These are phyloP conservation scores for Eurosta solidaginis DNA, from an alignment of 1,140 invertebrate genomes.

Conservation along the genomic window DNA sequence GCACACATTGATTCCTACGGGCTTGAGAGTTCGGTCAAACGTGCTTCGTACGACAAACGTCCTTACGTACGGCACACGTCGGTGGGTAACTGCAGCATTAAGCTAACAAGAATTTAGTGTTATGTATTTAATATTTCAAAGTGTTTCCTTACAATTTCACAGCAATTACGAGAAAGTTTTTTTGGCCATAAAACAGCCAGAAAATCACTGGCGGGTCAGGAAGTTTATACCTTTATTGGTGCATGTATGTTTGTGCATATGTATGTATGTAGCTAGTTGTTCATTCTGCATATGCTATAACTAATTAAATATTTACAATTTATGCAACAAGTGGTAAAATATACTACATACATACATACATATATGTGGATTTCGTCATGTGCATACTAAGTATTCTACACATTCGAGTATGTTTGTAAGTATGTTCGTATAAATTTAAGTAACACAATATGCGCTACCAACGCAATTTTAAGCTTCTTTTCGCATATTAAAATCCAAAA, in stretches of 20 bases:
- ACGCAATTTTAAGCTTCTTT: background rate
- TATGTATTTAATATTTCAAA: background rate
- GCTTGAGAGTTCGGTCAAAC: no score
- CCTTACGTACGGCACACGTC: no score
- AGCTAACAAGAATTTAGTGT: background rate
- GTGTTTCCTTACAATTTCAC: slow-evolving; percentile 11
- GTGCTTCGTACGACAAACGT: no score
- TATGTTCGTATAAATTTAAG: no score
- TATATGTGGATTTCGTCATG: background rate
- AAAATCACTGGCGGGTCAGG: background rate
- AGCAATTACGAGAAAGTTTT: slow-evolving; percentile 20
- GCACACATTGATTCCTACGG: no score
- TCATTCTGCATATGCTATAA: background rate
- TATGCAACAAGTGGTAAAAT: slow-evolving; percentile 15
- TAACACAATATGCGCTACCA: no score
- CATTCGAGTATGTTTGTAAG: no score
- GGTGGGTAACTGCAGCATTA: background rate
- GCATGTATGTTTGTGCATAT: background rate
- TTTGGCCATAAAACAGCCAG: background rate
- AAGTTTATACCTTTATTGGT: background rate
- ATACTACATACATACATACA: background rate
- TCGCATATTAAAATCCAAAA: background rate
- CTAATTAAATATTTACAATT: slow-evolving; percentile 20
- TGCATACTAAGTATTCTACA: no score
- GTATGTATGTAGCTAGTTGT: background rate